Evolutionary conservation across 1,140 invertebrate genomes (phyloP).

Genomic region (Psilanteris sp.): DNA sequence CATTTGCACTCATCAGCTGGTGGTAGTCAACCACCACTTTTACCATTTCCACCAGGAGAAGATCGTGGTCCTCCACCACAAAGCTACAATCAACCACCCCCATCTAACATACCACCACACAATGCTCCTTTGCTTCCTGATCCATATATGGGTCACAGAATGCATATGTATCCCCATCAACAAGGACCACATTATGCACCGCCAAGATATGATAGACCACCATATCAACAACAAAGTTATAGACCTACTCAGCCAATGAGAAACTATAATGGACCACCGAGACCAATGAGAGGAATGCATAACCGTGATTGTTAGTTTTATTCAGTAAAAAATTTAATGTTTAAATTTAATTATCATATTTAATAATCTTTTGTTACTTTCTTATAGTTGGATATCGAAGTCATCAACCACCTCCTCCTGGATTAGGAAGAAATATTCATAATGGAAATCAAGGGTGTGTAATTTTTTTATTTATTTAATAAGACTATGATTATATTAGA

Average conservation of each 20-base stretch:
- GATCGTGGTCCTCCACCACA: constrained; percentile 71
- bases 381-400: constrained; percentile 74
- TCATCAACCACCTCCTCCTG: constrained; percentile 76
- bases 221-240: constrained; percentile 72
- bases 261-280: constrained; percentile 73
- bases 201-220: constrained; percentile 73
- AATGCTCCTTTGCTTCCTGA: constrained; percentile 75
- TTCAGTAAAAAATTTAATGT: too few relatives aligned
- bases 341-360: too few relatives aligned
- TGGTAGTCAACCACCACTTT: constrained; percentile 69
- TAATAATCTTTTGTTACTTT: too few relatives aligned
- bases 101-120: constrained; percentile 71
- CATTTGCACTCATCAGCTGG: constrained; percentile 71
- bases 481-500: too few relatives aligned
- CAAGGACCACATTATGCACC: constrained; percentile 77
- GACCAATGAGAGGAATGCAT: constrained; percentile 76
- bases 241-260: constrained; percentile 72
- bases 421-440: constrained; percentile 74
- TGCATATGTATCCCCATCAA: constrained; percentile 77
- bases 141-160: constrained; percentile 75
- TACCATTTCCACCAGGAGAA: constrained; percentile 77
- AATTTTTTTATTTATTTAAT: constrained; percentile 2
- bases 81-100: constrained; percentile 75
- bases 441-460: constrained; percentile 77
- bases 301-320: constrained; percentile 73